These are phyloP conservation scores for Cerastoderma edule DNA, from an alignment of 2,888 invertebrate genomes.

Conservation along the genomic window DNA sequence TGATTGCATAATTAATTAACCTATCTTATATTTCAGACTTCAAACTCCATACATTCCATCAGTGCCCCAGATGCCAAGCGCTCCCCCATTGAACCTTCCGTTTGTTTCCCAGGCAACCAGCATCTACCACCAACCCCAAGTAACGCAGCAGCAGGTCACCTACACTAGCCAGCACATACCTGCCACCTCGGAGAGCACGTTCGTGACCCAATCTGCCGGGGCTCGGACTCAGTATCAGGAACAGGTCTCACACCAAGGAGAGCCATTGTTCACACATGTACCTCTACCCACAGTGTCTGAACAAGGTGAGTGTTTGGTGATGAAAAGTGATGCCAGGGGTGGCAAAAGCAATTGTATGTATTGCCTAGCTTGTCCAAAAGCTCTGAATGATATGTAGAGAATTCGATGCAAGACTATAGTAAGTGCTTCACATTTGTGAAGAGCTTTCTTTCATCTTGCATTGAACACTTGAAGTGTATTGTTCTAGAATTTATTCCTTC, in stretches of 20 bases:
- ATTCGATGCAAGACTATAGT: too few relatives aligned
- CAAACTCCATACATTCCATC: conserved; percentile 39
- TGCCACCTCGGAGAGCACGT: conserved; percentile 35
- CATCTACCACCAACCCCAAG: conserved; percentile 17
- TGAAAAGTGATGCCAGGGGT: too few relatives aligned
- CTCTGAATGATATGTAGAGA: too few relatives aligned
- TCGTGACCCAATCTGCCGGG: conserved; percentile 39
- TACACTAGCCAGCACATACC: too few relatives aligned
- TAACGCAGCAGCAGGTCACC: conserved; percentile 17
- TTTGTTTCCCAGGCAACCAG: conserved; percentile 31
- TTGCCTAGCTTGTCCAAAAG: too few relatives aligned
- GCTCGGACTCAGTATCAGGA: conserved; percentile 37
- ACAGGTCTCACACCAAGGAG: conserved; percentile 17
- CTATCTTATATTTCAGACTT: conserved; percentile 34
- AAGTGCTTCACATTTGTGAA: too few relatives aligned
- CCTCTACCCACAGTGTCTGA: conserved; percentile 34
- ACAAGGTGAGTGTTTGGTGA: conserved; percentile 33
- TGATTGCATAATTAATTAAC: too few relatives aligned
- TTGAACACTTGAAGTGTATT: too few relatives aligned
- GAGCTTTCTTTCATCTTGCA: too few relatives aligned
- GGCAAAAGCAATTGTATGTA: too few relatives aligned
- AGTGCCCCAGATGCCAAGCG: conserved; percentile 24
- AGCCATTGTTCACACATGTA: conserved; percentile 48
- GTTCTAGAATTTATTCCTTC: too few relatives aligned
- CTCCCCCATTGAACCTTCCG: conserved; percentile 34